These are phyloP conservation scores for Craniophora ligustri DNA, from an alignment of 2,888 invertebrate species.

Conservation along the genomic window DNA sequence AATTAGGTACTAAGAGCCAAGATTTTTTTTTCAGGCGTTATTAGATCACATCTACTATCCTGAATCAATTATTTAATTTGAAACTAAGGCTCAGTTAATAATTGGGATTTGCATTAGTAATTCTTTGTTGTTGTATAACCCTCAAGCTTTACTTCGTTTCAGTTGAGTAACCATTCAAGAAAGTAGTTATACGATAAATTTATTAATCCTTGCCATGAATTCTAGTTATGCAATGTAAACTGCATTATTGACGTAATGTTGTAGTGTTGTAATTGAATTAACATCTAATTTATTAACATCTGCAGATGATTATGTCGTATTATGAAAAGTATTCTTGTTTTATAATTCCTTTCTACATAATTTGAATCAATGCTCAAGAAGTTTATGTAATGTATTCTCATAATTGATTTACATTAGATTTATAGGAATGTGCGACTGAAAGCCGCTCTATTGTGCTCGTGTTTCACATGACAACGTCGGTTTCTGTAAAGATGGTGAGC, in stretches of 20 bases:
- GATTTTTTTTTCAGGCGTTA: conserved; percentile 41
- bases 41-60: conserved; percentile 24
- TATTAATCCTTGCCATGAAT: conserved; percentile 40
- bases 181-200: conserved; percentile 41
- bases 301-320: conserved; percentile 9
- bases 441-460: conserved; percentile 27
- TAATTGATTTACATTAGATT: background rate
- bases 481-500: conserved; percentile 50
- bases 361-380: background rate
- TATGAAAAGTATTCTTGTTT: background rate
- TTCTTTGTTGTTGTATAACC: conserved; percentile 38
- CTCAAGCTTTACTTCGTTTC: conserved; percentile 32
- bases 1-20: conserved; percentile 42
- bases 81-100: conserved; percentile 13
- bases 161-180: conserved; percentile 47
- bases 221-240: conserved; percentile 42
- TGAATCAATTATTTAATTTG: conserved; percentile 38
- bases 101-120: conserved; percentile 14
- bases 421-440: background rate
- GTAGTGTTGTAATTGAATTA: conserved; percentile 33
- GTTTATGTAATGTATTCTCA: background rate
- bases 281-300: conserved; percentile 34
- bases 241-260: conserved; percentile 35
- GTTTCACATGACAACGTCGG: conserved; percentile 34
- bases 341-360: conserved; percentile 6